phyloP scores from a whole-genome alignment of 1,140 invertebrate genomes.

The Pentalonia nigronervosa region DNA sequence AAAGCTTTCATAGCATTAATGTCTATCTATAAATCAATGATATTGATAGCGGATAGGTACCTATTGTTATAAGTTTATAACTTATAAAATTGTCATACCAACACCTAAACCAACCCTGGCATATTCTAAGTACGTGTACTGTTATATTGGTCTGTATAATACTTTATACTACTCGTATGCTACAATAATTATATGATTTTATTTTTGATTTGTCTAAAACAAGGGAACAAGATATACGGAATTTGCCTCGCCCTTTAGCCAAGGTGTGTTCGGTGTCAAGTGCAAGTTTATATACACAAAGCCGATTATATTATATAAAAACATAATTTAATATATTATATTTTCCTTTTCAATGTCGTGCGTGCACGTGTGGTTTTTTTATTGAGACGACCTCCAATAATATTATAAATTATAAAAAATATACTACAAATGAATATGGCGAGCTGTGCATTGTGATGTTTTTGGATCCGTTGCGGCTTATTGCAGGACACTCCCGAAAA shows the following conservation, averaged over 20 bases:
- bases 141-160: background rate
- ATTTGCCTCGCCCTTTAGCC: background rate
- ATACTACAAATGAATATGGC: background rate
- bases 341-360: background rate
- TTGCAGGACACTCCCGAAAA: background rate
- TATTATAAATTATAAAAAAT: conserved; percentile 1
- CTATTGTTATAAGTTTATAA: background rate
- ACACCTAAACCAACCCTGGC: too few species aligned
- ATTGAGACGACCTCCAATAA: background rate
- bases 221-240: background rate
- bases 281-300: conserved; percentile 5
- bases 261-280: background rate
- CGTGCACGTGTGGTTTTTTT: background rate
- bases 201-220: background rate
- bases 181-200: background rate
- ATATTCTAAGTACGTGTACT: background rate
- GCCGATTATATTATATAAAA: background rate
- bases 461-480: background rate
- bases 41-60: background rate
- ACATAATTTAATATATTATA: conserved; percentile 8
- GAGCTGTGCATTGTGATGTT: conserved; percentile 14
- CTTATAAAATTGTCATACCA: background rate
- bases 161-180: too few species aligned
- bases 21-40: background rate
- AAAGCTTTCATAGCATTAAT: background rate